Evolutionary conservation across 2,888 invertebrate genomes (phyloP), one percentile per base, ranked within the genome.

Genomic region (Limnephilus lunatus): DNA sequence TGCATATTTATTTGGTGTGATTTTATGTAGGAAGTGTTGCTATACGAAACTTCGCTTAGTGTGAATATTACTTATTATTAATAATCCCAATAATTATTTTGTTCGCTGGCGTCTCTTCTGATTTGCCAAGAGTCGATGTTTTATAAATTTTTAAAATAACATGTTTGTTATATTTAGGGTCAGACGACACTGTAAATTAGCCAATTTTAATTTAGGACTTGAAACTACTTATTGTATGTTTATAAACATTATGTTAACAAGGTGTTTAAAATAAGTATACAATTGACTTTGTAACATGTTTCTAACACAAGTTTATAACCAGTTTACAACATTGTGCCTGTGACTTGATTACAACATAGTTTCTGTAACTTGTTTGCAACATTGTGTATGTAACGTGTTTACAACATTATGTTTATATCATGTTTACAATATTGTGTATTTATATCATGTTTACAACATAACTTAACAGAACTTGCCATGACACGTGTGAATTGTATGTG

Each of bases 1-100:
- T 80, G 35, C 32, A 68, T 89, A 89, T 89, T 89, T 89, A 89
- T 89, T 89, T 80, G 31, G 88, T 89, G 88, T 81, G 68, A 87
- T 39, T 19, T 35, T 35, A 80, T n/a, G 88, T 86, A 35, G 86
- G 35, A 83, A 39, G 83, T 39, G 83, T 39, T 9, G 32, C 19
- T 25, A 7, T 25, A 39, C 83, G 14, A 31, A 32, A 32, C 83
- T 12, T 35, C 35, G 15, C 32, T 39, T 32, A 83, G 31, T 83
- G 83, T 83, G 83, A 68, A 68, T 68, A 68, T 83, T 39, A 35
- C 83, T 11, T 83, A 83, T 32, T 14, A 83, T 32, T 14, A 83
- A 35, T 83, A 35, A 83, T 83, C 35, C 35, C 25, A 83, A 25
- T 83, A 35, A 83, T 25, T 83, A 25, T 83, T 83, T 32, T 83